phyloP scores from a whole-genome alignment of 1,140 invertebrate species.

The Leptinotarsa lineolata region DNA sequence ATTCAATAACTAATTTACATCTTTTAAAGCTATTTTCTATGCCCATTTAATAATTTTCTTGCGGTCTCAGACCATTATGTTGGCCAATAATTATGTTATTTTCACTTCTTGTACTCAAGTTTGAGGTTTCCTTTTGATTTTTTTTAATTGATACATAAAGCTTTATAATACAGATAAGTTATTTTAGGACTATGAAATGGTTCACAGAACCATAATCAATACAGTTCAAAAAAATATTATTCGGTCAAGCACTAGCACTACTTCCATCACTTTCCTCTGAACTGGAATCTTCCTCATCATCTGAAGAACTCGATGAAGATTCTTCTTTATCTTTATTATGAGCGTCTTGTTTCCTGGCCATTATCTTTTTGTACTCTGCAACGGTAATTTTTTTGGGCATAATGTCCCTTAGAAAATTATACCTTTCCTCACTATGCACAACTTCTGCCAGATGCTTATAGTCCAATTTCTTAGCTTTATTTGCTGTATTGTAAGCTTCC shows the following conservation, averaged over 20 bases:
- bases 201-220: too few relatives aligned
- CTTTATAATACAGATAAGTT: too few relatives aligned
- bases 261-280: constrained; percentile 27
- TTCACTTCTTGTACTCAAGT: too few relatives aligned
- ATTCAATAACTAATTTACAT: too few relatives aligned
- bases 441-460: constrained; percentile 73
- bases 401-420: constrained; percentile 72
- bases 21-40: too few relatives aligned
- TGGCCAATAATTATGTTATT: too few relatives aligned
- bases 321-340: constrained; percentile 29
- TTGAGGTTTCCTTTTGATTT: too few relatives aligned
- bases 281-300: constrained; percentile 38
- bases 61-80: too few relatives aligned
- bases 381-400: constrained; percentile 75
- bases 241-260: constrained; percentile 23
- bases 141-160: too few relatives aligned
- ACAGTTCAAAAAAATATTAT: neutral
- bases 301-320: constrained; percentile 25
- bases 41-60: too few relatives aligned
- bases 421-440: constrained; percentile 66
- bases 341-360: constrained; percentile 61
- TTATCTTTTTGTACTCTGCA: constrained; percentile 67
- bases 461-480: constrained; percentile 59
- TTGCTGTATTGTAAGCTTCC: constrained; percentile 61
- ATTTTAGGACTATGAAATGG: too few relatives aligned